Percentiles rank a stretch among this genome's conserved stretches.
Conservation (phyloP, 2,888 invertebrate species). For the Mesochorus sp. region DNA sequence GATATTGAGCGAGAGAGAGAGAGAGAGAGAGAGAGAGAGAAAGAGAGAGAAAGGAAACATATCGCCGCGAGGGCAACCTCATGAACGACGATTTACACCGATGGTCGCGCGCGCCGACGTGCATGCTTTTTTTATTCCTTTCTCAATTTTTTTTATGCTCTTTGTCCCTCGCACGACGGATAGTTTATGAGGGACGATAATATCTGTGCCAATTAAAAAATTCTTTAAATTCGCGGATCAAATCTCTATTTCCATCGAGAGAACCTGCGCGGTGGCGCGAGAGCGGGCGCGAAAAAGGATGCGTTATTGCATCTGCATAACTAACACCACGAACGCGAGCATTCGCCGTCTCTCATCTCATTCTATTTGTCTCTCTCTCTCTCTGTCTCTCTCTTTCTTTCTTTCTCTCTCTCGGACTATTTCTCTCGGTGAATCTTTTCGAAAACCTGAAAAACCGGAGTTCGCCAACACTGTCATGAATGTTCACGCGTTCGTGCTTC, state of each 20-base stretch:
- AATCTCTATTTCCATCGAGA: slow-evolving; percentile 68
- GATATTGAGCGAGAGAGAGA: slow-evolving; percentile 36
- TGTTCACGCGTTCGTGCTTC: slow-evolving; percentile 50
- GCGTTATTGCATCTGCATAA: slow-evolving; percentile 62
- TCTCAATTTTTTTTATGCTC: not conserved
- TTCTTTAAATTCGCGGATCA: slow-evolving; percentile 68
- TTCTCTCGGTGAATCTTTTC: slow-evolving; percentile 36
- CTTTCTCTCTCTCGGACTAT: not conserved
- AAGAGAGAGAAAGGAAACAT: slow-evolving; percentile 37
- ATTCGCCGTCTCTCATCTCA: slow-evolving; percentile 50
- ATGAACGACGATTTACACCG: slow-evolving; percentile 63
- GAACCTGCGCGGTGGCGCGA: slow-evolving; percentile 26
- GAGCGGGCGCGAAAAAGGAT: slow-evolving; percentile 57
- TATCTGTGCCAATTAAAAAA: slow-evolving; percentile 69
- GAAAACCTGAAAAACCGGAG: slow-evolving; percentile 69
- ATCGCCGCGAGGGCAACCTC: slow-evolving; percentile 53
- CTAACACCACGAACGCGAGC: slow-evolving; percentile 58
- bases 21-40: slow-evolving; percentile 42
- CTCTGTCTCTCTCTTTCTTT: not conserved
- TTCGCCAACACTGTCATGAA: slow-evolving; percentile 61
- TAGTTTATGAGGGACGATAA: slow-evolving; percentile 65
- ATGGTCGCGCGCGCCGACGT: slow-evolving; percentile 61
- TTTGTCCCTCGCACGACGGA: slow-evolving; percentile 52
- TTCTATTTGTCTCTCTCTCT: slow-evolving; percentile 24
- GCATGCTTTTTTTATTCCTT: slow-evolving; percentile 34